Percentiles rank a stretch among this genome's conserved stretches.
Evolutionary conservation across 64 coral and sea anemone genomes (phyloP).

Genomic region (Dendronephthya gigantea): DNA sequence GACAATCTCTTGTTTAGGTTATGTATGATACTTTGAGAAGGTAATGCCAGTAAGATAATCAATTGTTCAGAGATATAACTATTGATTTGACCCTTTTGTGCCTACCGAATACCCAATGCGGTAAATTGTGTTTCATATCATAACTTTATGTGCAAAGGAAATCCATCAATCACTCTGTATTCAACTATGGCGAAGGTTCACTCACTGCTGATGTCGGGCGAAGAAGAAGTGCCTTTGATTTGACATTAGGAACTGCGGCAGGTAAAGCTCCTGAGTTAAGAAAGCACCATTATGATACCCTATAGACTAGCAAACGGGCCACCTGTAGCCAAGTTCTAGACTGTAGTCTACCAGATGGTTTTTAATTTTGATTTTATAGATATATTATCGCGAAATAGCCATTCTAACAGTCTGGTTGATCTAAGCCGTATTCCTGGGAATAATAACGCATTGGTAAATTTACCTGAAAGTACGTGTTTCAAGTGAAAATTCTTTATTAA

Average conservation of each 20-base stretch:
- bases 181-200: background rate
- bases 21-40: background rate
- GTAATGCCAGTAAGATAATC: no score
- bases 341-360: background rate
- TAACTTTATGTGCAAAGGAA: background rate
- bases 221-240: conserved; percentile 1
- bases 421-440: background rate
- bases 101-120: no score
- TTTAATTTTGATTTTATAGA: background rate
- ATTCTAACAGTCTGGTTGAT: background rate
- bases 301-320: background rate
- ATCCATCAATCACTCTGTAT: background rate
- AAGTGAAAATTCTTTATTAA: no score
- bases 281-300: no score
- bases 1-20: background rate
- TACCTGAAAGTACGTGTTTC: conserved; percentile 6
- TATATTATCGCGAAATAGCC: background rate
- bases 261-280: background rate
- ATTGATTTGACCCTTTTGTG: no score
- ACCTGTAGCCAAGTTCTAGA: background rate
- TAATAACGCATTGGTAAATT: background rate
- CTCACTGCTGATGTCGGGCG: background rate
- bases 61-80: background rate
- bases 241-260: conserved; percentile 4
- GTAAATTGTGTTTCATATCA: no score